Base-by-base conservation (phyloP, 2,888 invertebrate genomes). In the Smittia sp. region DNA sequence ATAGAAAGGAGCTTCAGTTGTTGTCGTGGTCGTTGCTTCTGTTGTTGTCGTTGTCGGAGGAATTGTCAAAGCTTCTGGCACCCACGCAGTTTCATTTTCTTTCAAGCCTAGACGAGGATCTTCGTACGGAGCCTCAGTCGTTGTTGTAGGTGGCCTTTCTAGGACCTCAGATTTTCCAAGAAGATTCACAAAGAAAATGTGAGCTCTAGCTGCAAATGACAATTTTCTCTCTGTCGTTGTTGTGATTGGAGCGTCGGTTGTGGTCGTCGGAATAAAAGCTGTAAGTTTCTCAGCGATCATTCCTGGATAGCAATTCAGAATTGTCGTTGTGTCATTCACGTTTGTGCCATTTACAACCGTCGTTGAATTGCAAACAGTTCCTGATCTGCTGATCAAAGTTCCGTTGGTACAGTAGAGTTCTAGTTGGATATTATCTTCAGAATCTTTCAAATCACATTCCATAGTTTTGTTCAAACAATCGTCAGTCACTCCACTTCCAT, bases 261-360 rank as follows among this genome's bases (percentile, higher is more conserved):
- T 66, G 1, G 66, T 66, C 1, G 68, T 68, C 15, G 68, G 68
- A 24, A 68, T 68, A n/a, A 46, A 68, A 20, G 68, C 22, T n/a
- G 68, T 25, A 1, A 22, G 22, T 25, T 41, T 68, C 3, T 41
- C 22, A 41, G 41, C 24, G 1, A 68, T 3, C 15, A 24, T 13
- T 22, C 68, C 68, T 1, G 39, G 22, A 15, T 15, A 68, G 22
- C 68, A 68, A 25, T 41, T 68, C 2, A 68, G n/a, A 41, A 46
- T 24, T 25, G 66, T 20, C 11, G 20, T 20, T 1, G 66, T 66
- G 7, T 20, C 38, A 13, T 66, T 39, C 20, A 41, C 7, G 11
- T 15, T 66, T 1, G 66, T 66, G 0, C 41, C 68, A 46, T 41
- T 46, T 7, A 68, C 24, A n/a, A 46, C 13, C 3, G 68, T 68